phyloP scores from a whole-genome alignment of 2,888 invertebrate genomes.

The Aphidius colemani region DNA sequence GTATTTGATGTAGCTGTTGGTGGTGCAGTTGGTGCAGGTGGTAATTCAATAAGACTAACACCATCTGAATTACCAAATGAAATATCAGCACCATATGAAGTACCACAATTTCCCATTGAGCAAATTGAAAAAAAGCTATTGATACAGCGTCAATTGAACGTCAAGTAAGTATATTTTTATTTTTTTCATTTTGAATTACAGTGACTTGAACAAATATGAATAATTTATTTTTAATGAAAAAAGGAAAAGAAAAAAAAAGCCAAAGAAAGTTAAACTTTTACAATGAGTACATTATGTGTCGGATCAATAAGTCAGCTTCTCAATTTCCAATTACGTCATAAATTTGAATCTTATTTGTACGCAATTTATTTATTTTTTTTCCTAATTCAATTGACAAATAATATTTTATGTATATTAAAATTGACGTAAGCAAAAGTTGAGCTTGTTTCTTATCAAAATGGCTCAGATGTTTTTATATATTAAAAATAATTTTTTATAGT shows the following conservation, averaged over 20 bases:
- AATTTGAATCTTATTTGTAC: no score
- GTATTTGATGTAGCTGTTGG: constrained; percentile 62
- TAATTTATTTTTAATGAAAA: background rate
- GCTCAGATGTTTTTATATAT: no score
- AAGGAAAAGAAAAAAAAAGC: no score
- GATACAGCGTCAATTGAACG: constrained; percentile 85
- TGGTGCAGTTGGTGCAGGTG: constrained; percentile 48
- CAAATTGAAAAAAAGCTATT: constrained; percentile 92
- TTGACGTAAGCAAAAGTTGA: no score
- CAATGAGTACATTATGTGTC: no score
- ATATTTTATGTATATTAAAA: no score
- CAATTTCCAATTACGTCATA: constrained; percentile 7
- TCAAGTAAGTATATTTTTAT: constrained; percentile 71
- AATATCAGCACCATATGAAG: constrained; percentile 94
- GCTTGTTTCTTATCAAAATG: no score
- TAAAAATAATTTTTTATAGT: no score
- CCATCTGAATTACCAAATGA: constrained; percentile 75
- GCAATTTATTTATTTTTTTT: no score
- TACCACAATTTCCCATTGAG: constrained; percentile 97
- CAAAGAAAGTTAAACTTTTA: no score
- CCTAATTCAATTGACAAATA: no score
- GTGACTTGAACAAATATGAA: background rate
- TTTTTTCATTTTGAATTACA: background rate
- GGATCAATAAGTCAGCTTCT: constrained; percentile 33
- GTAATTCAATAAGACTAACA: constrained; percentile 60